Conservation (phyloP, 2,113 vertebrate genomes). For the Gadus macrocephalus region DNA sequence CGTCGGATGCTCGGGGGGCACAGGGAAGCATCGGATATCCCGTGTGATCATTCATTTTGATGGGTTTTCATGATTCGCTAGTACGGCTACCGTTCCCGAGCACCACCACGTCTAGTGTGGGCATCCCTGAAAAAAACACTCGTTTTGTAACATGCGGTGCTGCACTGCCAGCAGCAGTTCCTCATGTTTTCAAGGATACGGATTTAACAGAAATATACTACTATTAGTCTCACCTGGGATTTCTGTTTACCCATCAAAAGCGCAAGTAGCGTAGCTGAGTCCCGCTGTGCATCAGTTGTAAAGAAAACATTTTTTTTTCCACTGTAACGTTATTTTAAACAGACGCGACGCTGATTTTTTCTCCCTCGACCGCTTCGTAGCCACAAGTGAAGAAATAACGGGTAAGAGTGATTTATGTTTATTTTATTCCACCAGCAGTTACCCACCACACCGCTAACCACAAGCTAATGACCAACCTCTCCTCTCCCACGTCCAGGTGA, state of each 20-base stretch:
- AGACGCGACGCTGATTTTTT: no score
- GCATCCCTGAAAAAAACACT: not conserved
- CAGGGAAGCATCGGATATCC: slow-evolving; percentile 50
- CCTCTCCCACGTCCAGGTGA: not conserved
- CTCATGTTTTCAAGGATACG: slow-evolving; percentile 53
- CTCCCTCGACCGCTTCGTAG: slow-evolving; percentile 14
- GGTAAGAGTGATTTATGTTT: slow-evolving; percentile 49
- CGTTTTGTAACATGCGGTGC: slow-evolving; percentile 49
- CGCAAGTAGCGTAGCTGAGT: slow-evolving; percentile 37
- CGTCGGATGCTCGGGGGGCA: slow-evolving; percentile 49
- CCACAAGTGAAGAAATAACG: slow-evolving; percentile 39
- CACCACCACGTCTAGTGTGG: slow-evolving; percentile 7
- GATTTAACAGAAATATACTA: slow-evolving; percentile 51
- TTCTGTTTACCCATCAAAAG: slow-evolving; percentile 1
- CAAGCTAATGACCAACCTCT: slow-evolving; percentile 7
- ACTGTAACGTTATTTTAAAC: not conserved
- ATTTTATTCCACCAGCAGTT: not conserved
- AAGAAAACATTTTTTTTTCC: not conserved
- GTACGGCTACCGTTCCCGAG: slow-evolving; percentile 5
- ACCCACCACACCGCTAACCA: no score
- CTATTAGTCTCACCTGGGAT: slow-evolving; percentile 51
- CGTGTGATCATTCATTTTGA: slow-evolving; percentile 30
- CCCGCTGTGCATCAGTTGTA: slow-evolving; percentile 2
- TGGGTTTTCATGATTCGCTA: slow-evolving; percentile 18
- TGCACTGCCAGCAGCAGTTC: slow-evolving; percentile 44